Evolutionary conservation across 2,888 invertebrate genomes (phyloP).

Genomic region (Deilephila elpenor): DNA sequence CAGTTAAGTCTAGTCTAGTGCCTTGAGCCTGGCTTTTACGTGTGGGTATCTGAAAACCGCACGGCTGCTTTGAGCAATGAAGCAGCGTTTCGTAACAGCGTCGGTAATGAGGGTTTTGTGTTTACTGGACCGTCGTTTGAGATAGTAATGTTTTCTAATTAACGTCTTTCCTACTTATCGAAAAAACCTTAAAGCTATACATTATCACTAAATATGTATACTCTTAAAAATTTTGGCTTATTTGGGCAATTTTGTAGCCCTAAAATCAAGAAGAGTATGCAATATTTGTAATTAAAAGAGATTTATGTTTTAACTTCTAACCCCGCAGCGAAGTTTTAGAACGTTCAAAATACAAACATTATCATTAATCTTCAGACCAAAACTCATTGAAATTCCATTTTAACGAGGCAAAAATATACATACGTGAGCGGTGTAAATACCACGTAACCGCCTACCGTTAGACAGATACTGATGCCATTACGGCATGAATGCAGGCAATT

Average conservation of each 20-base stretch:
- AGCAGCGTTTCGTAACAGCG: constrained; percentile 39
- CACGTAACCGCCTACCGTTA: constrained; percentile 26
- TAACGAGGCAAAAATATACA: constrained; percentile 10
- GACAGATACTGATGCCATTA: constrained; percentile 33
- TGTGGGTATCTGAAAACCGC: constrained; percentile 56
- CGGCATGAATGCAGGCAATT: constrained; percentile 43
- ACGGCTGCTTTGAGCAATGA: constrained; percentile 60
- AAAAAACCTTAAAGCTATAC: background rate
- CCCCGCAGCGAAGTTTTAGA: background rate
- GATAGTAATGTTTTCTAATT: constrained; percentile 31
- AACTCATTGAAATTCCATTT: constrained; percentile 9
- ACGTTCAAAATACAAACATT: background rate
- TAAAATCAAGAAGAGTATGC: too few relatives aligned
- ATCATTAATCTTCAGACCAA: constrained; percentile 11
- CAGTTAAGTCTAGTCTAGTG: constrained; percentile 55
- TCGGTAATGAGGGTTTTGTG: constrained; percentile 30
- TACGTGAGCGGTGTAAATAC: constrained; percentile 25
- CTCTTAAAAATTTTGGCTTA: background rate
- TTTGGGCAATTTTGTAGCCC: background rate
- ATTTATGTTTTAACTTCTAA: constrained; percentile 5
- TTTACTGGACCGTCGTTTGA: constrained; percentile 26
- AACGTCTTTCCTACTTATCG: constrained; percentile 16
- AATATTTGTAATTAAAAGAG: background rate
- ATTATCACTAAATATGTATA: background rate
- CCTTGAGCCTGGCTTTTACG: constrained; percentile 41